Conservation (phyloP, 92 coral and sea anemone species). For the Zoanthus sansibaricus region DNA sequence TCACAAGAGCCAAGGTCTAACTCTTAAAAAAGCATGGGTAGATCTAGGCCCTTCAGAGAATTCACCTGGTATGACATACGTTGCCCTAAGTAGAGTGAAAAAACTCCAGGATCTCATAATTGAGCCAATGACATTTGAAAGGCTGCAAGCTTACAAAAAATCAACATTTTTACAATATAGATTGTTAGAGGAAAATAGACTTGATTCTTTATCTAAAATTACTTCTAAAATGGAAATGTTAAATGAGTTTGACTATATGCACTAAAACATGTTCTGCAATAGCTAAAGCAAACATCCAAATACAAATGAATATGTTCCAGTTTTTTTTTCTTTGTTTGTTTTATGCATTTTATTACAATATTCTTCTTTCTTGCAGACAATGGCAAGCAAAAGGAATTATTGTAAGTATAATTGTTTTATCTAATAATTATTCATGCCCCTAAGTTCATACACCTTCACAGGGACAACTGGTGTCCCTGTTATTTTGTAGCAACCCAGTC, state of each 20-base stretch:
- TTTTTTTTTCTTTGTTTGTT: constrained; percentile 28
- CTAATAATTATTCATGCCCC: constrained; percentile 47
- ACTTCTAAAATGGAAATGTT: neutral
- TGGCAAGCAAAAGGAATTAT: constrained; percentile 59
- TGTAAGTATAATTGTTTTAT: constrained; percentile 50
- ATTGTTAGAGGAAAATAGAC: constrained; percentile 32
- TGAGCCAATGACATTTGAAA: neutral
- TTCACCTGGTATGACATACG: constrained; percentile 37
- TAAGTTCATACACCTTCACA: constrained; percentile 41
- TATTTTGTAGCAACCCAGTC: constrained; percentile 46
- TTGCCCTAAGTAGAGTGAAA: neutral
- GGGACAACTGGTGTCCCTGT: constrained; percentile 57
- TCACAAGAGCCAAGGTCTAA: no score
- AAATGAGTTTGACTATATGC: no score
- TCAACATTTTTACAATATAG: constrained; percentile 32
- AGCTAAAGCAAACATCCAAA: constrained; percentile 29
- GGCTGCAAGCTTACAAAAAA: constrained; percentile 10
- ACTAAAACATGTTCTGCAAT: neutral
- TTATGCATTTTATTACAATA: constrained; percentile 33
- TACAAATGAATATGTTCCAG: constrained; percentile 37
- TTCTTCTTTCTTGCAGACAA: constrained; percentile 47
- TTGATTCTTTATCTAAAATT: constrained; percentile 36
- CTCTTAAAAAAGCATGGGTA: no score
- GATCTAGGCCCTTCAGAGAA: constrained; percentile 60
- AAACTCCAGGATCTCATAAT: neutral